Base-by-base conservation (phyloP, 2,113 vertebrate species). In the Eudyptes chrysolophus region DNA sequence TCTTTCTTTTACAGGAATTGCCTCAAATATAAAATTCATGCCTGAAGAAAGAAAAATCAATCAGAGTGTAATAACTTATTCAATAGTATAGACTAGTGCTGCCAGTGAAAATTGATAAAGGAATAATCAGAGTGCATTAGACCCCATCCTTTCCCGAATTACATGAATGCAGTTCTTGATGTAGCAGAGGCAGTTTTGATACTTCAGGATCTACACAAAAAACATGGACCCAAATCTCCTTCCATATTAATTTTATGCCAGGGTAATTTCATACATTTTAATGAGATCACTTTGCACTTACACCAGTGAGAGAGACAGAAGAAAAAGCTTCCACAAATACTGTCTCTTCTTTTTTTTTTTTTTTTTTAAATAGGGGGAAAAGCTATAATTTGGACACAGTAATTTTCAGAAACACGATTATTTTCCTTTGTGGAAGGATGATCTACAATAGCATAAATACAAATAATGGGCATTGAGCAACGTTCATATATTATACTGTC, bases 61-160 rank as follows among this genome's bases (percentile, higher is more conserved):
- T 97, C 87, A 83, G 94, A 85, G 29, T 34, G 51, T 92, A 96
- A 96, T 96, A 94, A 93, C 75, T 94, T 96, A 95, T 96, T 97
- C 93, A 94, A 96, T 95, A 85, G 36, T 82, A 96, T 87, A 85
- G 89, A 90, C 66, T 62, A 30, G 70, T 65, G 69, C 83, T 96
- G 88, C 80, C 91, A 87, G 92, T 68, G 81, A 76, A 96, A 97
- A 96, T 80, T 85, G 89, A 92, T 77, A 92, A 70, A 93, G 78
- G 55, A 93, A 87, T 95, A 94, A 92, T 92, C 74, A 85, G 81
- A 87, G 66, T 58, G 62, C 1, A 26, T 84, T 89, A 82, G 70
- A 96, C 89, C 84, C 75, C 38, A 69, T 95, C 93, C 62, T 93
- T 85, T 65, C 62, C 70, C 54, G 71, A 91, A 70, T 92, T 94